Conservation (phyloP, 2,113 vertebrate species). For the Sinocyclocheilus grahami region DNA sequence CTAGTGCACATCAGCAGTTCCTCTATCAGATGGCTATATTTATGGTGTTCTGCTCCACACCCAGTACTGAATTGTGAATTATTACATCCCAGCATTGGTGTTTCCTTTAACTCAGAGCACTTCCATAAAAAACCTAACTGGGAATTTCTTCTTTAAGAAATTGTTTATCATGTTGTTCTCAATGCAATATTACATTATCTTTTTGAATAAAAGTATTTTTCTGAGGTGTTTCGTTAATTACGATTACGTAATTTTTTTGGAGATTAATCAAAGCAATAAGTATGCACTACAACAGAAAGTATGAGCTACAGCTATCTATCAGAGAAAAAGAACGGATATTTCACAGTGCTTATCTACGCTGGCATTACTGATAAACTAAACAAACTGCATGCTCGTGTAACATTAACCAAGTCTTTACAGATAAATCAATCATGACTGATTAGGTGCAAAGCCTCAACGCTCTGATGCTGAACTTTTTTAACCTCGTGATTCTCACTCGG, state of each 20-base stretch:
- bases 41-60: not conserved
- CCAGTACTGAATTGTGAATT: not conserved
- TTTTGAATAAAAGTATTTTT: slow-evolving; percentile 50
- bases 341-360: not conserved
- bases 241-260: not conserved
- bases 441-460: not conserved
- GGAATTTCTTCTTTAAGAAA: not conserved
- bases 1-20: not conserved
- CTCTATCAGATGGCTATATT: not conserved
- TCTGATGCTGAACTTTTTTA: not conserved
- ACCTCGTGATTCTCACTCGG: not conserved
- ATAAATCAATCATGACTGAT: slow-evolving; percentile 23
- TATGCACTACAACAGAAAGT: not conserved
- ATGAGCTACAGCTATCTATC: not conserved
- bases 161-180: not conserved
- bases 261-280: not conserved
- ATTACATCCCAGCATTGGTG: not conserved
- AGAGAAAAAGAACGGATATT: not conserved
- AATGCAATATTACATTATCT: slow-evolving; percentile 24
- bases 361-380: not conserved
- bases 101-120: not conserved
- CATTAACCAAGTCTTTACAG: slow-evolving; percentile 21
- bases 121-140: not conserved
- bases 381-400: not conserved
- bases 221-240: not conserved